Base-by-base conservation (phyloP, 2,888 invertebrate genomes). In the Ligdia adustata region DNA sequence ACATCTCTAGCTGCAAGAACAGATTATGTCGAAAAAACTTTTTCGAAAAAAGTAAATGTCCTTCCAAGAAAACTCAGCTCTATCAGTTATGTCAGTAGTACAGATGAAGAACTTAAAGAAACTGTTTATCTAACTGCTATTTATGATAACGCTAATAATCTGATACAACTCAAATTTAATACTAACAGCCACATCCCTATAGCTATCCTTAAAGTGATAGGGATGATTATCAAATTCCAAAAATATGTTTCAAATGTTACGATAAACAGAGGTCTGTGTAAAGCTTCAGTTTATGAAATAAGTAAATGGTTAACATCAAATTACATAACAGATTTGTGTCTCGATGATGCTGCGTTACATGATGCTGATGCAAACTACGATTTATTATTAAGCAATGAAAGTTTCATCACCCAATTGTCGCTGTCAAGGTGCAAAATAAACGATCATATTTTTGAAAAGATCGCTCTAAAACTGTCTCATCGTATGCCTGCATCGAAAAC, bases 401-500 rank as follows among this genome's bases (percentile, higher is more conserved):
- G 6, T n/a, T 22, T 2, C 7, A 6, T 22, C 4, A 22, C 2
- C 6, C 22, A 22, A 6, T 22, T 22, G 7, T 22, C 22, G 6
- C 7, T 22, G 7, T 22, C 22, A n/a, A 6, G 22, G n/a, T 22
- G 22, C 7, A 22, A n/a, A 22, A 22, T 22, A 6, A 22, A 22
- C 22, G 22, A 22, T 22, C 2, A 6, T 2, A 22, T 22, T 22
- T 22, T 22, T n/a, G n/a, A 7, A 7, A 22, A 7, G n/a, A 22
- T 22, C 7, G 22, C 22, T 1, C 7, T 7, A 2, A 22, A 6
- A n/a, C n/a, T 22, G n/a, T n/a, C 22, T 6, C n/a, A 22, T 22
- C 22, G 7, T 3, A n/a, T 22, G n/a, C 22, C 22, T n/a, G 22
- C 76, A 1, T 75, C 82, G 0, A 69, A 63, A 35, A 60, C 62